Evolutionary conservation across 2,113 vertebrate genomes (phyloP).

Genomic region (Oreochromis aureus): DNA sequence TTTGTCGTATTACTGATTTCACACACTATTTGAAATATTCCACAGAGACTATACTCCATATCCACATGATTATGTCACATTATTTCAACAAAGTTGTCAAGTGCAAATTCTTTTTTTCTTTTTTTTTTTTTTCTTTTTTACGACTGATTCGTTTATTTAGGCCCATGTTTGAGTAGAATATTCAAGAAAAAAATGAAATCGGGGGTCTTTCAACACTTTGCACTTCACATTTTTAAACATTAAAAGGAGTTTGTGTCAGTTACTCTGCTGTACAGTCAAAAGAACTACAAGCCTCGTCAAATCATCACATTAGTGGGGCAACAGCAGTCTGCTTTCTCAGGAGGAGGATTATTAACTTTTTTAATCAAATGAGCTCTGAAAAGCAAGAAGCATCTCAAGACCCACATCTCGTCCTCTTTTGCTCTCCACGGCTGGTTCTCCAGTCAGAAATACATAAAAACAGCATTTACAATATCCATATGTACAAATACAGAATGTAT

Average conservation of each 20-base stretch:
- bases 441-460: slow-evolving; percentile 59
- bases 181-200: neutral
- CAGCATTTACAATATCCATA: slow-evolving; percentile 70
- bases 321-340: neutral
- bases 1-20: neutral
- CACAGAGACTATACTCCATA: neutral
- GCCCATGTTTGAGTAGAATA: neutral
- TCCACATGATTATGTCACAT: neutral
- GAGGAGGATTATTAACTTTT: neutral
- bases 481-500: slow-evolving; percentile 63
- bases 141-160: neutral
- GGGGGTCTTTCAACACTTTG: neutral
- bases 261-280: neutral
- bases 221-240: neutral
- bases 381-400: slow-evolving; percentile 6
- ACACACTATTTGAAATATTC: neutral
- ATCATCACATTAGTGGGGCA: slow-evolving; percentile 4
- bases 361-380: neutral
- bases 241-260: neutral
- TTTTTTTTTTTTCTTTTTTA: slow-evolving; percentile 44
- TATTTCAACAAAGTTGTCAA: neutral
- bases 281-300: neutral
- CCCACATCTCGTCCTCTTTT: neutral
- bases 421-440: neutral
- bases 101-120: neutral